These are phyloP conservation scores for Phoeniculus purpureus DNA, from an alignment of 2,797 vertebrate genomes.

Conservation along the genomic window DNA sequence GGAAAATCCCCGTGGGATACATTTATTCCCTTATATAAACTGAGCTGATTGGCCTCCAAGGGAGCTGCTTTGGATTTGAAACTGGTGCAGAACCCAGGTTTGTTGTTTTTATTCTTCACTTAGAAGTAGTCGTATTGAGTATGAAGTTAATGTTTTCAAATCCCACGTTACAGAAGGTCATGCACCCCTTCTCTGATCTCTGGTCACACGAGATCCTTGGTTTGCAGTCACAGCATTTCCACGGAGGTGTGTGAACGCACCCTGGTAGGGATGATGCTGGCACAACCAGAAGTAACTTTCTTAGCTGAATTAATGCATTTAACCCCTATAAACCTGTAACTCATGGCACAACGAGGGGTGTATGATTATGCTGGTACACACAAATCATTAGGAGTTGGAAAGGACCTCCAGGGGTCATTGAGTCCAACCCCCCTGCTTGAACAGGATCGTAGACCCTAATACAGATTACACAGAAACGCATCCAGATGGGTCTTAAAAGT, in stretches of 20 bases:
- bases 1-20: not conserved
- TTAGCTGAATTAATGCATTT: not conserved
- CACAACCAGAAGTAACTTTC: not conserved
- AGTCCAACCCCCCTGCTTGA: too few species aligned
- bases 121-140: not conserved
- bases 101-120: not conserved
- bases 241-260: not conserved
- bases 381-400: too few species aligned
- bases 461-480: too few species aligned
- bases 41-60: not conserved
- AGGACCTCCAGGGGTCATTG: too few species aligned
- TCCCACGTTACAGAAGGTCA: not conserved
- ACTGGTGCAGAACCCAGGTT: not conserved
- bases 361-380: not conserved
- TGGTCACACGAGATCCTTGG: not conserved
- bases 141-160: not conserved
- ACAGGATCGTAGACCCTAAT: too few species aligned
- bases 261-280: not conserved
- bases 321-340: not conserved
- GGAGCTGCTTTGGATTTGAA: not conserved
- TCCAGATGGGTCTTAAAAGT: too few species aligned
- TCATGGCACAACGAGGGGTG: fast-evolving
- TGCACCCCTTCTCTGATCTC: not conserved
- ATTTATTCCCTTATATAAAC: not conserved
- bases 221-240: not conserved